phyloP scores from a whole-genome alignment of 1,140 invertebrate genomes.

The Phenacoccus solenopsis region DNA sequence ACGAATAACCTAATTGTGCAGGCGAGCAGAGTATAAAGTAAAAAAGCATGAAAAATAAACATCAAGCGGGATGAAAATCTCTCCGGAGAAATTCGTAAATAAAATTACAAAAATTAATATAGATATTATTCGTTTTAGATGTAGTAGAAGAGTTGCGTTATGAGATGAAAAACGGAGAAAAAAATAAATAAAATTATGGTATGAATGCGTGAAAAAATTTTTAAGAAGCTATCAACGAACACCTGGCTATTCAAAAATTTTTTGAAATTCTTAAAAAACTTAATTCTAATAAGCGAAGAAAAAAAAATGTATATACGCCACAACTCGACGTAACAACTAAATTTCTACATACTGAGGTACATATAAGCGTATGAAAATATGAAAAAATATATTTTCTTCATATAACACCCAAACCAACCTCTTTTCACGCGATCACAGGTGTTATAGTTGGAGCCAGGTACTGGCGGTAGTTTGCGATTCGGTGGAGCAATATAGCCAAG shows the following conservation, averaged over 20 bases:
- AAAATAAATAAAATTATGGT: constrained; percentile 19
- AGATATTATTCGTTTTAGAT: not conserved
- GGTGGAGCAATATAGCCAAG: constrained; percentile 84
- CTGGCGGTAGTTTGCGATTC: constrained; percentile 77
- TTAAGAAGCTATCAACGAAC: constrained; percentile 19
- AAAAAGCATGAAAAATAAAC: constrained; percentile 22
- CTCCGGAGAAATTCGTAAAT: too few relatives aligned
- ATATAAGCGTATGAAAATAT: too few relatives aligned
- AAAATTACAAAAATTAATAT: not conserved
- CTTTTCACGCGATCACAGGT: constrained; percentile 85
- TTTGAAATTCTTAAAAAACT: too few relatives aligned
- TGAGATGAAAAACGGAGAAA: constrained; percentile 17
- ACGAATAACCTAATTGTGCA: constrained; percentile 25
- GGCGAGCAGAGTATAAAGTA: constrained; percentile 22
- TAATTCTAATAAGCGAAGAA: too few relatives aligned
- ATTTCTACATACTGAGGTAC: too few relatives aligned
- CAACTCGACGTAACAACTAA: too few relatives aligned
- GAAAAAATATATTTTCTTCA: too few relatives aligned
- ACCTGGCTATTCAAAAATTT: too few relatives aligned
- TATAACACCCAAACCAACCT: constrained; percentile 48
- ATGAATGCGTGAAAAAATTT: constrained; percentile 15
- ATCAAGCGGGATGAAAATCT: constrained; percentile 19
- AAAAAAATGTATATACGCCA: too few relatives aligned
- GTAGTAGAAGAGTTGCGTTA: too few relatives aligned
- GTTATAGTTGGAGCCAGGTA: constrained; percentile 83